Evolutionary conservation across 1,140 invertebrate species (phyloP).

Genomic region (Drosophila bocki): DNA sequence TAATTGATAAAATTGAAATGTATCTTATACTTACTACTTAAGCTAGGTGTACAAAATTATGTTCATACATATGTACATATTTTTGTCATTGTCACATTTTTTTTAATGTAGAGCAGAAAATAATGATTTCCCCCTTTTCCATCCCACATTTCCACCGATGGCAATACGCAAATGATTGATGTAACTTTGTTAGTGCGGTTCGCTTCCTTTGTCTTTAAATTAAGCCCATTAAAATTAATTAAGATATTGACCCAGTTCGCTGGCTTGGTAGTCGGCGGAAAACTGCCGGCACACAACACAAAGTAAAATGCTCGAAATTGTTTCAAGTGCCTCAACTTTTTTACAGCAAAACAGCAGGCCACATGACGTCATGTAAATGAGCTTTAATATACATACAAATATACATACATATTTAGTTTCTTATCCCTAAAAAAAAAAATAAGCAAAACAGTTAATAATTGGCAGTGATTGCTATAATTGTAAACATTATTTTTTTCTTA

Average conservation of each 20-base stretch:
- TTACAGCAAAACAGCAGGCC: conserved; percentile 22
- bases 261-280: conserved; percentile 18
- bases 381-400: background rate
- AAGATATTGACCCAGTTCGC: conserved; percentile 59
- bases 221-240: conserved; percentile 66
- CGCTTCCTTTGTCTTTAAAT: conserved; percentile 52
- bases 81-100: conserved; percentile 25
- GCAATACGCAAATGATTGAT: conserved; percentile 46
- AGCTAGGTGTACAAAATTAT: too few species aligned
- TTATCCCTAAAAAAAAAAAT: conserved; percentile 3
- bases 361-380: conserved; percentile 37
- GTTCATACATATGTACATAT: conserved; percentile 6
- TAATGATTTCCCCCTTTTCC: background rate
- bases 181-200: conserved; percentile 39
- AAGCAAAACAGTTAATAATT: conserved; percentile 30
- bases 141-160: background rate
- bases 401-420: background rate
- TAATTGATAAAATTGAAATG: too few species aligned
- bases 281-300: conserved; percentile 14
- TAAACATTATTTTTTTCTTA: conserved; percentile 11
- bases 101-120: conserved; percentile 25
- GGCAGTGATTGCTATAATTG: conserved; percentile 18
- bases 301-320: conserved; percentile 19
- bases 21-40: too few species aligned
- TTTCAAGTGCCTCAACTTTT: conserved; percentile 33